Percentiles rank a stretch among this genome's conserved stretches.
Evolutionary conservation across 2,888 invertebrate species (phyloP).

Genomic region (Nyleta sp.): DNA sequence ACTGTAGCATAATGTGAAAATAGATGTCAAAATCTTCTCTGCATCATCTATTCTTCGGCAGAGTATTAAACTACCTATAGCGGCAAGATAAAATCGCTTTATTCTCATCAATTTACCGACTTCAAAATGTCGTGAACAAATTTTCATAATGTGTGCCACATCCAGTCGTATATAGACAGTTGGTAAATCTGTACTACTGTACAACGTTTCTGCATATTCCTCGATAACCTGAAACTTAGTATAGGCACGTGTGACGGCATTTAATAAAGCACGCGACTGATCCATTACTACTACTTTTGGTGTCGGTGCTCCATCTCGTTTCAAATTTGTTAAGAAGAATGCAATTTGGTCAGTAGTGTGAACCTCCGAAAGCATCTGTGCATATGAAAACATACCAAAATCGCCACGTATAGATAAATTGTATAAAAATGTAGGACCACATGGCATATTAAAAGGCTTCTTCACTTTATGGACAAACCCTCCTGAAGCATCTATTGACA

Average conservation of each 20-base stretch:
- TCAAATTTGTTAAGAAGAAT: too few relatives aligned
- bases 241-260: background rate
- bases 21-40: background rate
- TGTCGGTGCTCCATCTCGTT: background rate
- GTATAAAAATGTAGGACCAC: background rate
- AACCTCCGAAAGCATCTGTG: too few relatives aligned
- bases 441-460: background rate
- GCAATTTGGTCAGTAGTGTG: too few relatives aligned
- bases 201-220: background rate
- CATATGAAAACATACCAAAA: background rate
- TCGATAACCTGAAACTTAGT: background rate
- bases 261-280: background rate
- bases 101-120: background rate
- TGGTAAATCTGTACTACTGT: too few relatives aligned
- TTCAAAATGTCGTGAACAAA: background rate
- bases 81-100: slow-evolving; percentile 2
- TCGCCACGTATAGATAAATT: background rate
- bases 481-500: background rate
- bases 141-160: slow-evolving; percentile 53
- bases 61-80: background rate
- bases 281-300: background rate
- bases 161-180: slow-evolving; percentile 36
- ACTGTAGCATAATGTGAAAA: slow-evolving; percentile 6
- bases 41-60: background rate
- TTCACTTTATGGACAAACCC: background rate